Conservation (phyloP, 2,797 vertebrate species). For the Odontamblyopus lacepedii region DNA sequence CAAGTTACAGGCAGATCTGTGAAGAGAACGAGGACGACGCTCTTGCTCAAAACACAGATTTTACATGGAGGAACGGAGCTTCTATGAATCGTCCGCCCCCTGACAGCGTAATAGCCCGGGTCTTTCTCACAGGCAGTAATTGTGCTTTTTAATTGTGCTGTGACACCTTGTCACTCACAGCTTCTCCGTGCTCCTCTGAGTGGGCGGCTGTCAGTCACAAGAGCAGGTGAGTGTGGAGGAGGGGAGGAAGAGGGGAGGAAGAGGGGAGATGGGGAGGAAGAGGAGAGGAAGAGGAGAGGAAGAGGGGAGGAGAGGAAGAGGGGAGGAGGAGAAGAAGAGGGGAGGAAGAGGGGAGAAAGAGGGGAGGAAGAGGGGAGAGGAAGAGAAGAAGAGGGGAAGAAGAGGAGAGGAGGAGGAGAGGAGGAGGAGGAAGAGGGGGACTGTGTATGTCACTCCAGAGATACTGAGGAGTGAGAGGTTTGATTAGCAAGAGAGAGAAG, state of each 20-base stretch:
- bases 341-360: too few species aligned
- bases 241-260: neutral
- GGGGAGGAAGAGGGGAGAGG: neutral
- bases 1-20: too few species aligned
- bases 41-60: neutral
- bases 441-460: neutral
- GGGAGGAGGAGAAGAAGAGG: neutral
- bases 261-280: too few species aligned
- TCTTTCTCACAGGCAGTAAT: conserved; percentile 53
- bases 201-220: conserved; percentile 50
- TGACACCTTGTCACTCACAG: conserved; percentile 51
- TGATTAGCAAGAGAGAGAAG: conserved; percentile 28
- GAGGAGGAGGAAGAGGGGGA: neutral
- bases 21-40: too few species aligned
- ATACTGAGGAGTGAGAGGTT: conserved; percentile 37
- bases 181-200: conserved; percentile 26
- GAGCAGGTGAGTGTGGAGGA: conserved; percentile 36
- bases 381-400: too few species aligned
- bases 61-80: neutral
- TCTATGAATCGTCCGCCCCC: conserved; percentile 56
- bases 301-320: too few species aligned
- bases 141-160: conserved; percentile 68
- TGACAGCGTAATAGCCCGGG: conserved; percentile 61
- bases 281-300: neutral
- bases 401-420: too few species aligned